Evolutionary conservation across 2,113 vertebrate genomes (phyloP).

Genomic region (Podarcis muralis): DNA sequence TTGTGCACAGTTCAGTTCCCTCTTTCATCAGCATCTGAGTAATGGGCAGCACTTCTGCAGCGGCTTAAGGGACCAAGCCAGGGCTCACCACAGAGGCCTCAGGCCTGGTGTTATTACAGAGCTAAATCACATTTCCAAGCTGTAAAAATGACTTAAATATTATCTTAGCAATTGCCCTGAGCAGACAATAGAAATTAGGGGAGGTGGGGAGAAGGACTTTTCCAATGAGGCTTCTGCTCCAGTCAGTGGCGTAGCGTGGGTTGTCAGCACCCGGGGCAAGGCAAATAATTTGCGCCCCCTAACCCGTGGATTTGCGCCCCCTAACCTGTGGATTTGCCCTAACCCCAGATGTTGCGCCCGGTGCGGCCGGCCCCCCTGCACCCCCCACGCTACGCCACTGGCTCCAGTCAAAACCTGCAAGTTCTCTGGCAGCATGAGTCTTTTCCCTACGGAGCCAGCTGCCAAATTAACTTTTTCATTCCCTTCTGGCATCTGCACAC

Average conservation of each 20-base stretch:
- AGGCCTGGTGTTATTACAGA: not conserved
- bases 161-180: not conserved
- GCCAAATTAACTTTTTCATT: not conserved
- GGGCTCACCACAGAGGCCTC: not conserved
- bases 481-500: no score
- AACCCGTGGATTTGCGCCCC: no score
- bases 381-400: no score
- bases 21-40: constrained; percentile 5
- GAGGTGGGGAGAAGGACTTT: not conserved
- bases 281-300: no score
- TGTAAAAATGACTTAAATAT: not conserved
- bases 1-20: not conserved
- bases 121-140: not conserved
- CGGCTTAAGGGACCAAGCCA: not conserved
- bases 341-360: no score
- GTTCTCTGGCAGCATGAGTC: accelerated
- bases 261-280: no score
- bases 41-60: not conserved
- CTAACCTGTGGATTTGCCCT: no score
- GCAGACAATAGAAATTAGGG: not conserved
- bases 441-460: not conserved
- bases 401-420: not conserved
- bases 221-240: not conserved
- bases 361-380: no score
- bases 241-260: no score